These are phyloP conservation scores for Pampusana beccarii DNA, from an alignment of 2,113 vertebrate genomes.

Conservation along the genomic window DNA sequence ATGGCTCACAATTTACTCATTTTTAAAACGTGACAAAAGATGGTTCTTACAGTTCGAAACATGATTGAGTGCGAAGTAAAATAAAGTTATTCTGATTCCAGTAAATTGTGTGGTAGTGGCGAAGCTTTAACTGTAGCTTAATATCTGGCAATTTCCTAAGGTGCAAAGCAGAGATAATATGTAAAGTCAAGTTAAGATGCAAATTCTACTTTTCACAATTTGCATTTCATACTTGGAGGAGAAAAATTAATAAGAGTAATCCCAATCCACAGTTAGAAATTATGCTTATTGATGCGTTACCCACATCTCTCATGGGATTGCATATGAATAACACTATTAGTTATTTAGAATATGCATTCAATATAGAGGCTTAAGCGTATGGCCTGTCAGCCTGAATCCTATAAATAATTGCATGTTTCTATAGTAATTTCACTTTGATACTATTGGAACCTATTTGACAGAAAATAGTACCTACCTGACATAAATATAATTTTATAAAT, in stretches of 20 bases:
- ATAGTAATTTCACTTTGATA: neutral
- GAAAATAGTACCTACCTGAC: neutral
- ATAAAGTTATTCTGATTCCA: neutral
- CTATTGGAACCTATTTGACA: neutral
- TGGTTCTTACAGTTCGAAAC: neutral
- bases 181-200: slow-evolving; percentile 15
- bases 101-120: neutral
- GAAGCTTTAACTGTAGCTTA: neutral
- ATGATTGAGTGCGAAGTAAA: neutral
- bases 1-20: neutral
- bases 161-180: slow-evolving; percentile 50
- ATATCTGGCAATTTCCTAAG: slow-evolving; percentile 20
- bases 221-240: slow-evolving; percentile 27
- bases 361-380: neutral
- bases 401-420: neutral
- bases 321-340: neutral
- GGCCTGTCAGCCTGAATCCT: neutral
- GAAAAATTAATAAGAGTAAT: slow-evolving; percentile 22
- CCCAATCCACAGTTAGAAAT: neutral
- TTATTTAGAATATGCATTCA: neutral
- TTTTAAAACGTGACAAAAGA: neutral
- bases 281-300: slow-evolving; percentile 17
- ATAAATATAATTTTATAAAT: neutral
- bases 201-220: slow-evolving; percentile 53
- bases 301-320: neutral